phyloP scores from a whole-genome alignment of 2,113 vertebrate species.

The Parus major region DNA sequence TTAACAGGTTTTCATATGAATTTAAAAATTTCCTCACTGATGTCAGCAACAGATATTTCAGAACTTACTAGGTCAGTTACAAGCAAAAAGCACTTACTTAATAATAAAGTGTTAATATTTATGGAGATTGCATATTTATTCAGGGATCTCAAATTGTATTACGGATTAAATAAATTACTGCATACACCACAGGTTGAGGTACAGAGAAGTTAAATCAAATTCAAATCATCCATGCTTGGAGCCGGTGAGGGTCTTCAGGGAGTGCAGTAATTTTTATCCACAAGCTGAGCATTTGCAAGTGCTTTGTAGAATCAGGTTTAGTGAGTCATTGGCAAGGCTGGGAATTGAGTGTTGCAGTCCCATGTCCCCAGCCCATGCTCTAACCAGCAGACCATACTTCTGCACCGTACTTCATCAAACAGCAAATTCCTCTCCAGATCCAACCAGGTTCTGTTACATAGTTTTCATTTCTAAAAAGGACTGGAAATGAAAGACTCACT shows the following conservation, averaged over 20 bases:
- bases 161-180: slow-evolving; percentile 48
- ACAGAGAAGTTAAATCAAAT: slow-evolving; percentile 29
- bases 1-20: slow-evolving; percentile 34
- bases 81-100: slow-evolving; percentile 48
- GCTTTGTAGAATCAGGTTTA: background rate
- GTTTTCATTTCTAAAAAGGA: slow-evolving; percentile 12
- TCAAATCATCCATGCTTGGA: background rate
- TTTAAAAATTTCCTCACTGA: slow-evolving; percentile 25
- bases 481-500: slow-evolving; percentile 25
- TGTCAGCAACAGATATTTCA: slow-evolving; percentile 10
- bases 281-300: background rate
- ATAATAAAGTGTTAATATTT: slow-evolving; percentile 68
- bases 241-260: background rate
- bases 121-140: slow-evolving; percentile 50
- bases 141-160: slow-evolving; percentile 22
- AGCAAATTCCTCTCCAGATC: background rate
- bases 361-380: background rate
- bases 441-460: background rate
- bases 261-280: background rate
- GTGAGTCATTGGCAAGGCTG: background rate
- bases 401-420: slow-evolving; percentile 1
- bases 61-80: slow-evolving; percentile 37
- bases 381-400: background rate
- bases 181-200: background rate
- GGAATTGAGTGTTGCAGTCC: background rate